A percentile compares a stretch with the other conserved stretches of the same genome.
Conservation (phyloP, 2,797 vertebrate species). For the Scarus forsteni region DNA sequence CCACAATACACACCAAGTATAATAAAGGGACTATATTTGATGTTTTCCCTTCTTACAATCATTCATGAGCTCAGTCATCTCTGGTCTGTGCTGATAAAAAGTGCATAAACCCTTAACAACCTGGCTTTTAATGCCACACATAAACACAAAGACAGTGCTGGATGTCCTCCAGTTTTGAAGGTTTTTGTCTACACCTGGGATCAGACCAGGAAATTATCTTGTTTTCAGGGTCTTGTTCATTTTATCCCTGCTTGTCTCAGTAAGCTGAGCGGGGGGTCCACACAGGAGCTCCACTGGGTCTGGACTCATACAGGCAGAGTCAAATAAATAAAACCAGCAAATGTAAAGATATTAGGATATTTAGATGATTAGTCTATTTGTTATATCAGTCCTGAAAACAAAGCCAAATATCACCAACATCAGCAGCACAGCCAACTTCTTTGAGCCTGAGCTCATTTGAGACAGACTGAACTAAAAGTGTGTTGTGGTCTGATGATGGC, state of each 20-base stretch:
- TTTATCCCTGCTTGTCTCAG: slow-evolving; percentile 41
- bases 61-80: no score
- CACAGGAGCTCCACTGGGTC: slow-evolving; percentile 1
- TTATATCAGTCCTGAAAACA: background rate
- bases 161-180: slow-evolving; percentile 22
- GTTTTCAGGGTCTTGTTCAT: slow-evolving; percentile 69
- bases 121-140: background rate
- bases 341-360: background rate
- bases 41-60: no score
- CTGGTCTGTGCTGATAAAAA: no score
- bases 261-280: slow-evolving; percentile 40
- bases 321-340: slow-evolving; percentile 13
- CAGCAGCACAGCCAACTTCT: no score
- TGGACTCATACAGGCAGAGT: slow-evolving; percentile 9
- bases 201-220: slow-evolving; percentile 75
- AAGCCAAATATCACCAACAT: no score
- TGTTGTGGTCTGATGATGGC: no score
- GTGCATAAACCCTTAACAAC: no score
- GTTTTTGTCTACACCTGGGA: slow-evolving; percentile 48
- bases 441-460: no score
- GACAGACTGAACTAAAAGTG: no score
- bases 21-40: no score
- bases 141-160: slow-evolving; percentile 21
- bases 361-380: background rate
- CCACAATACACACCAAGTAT: no score